Evolutionary conservation across 2,113 vertebrate genomes (phyloP).

Genomic region (Orientallactaga bullata): DNA sequence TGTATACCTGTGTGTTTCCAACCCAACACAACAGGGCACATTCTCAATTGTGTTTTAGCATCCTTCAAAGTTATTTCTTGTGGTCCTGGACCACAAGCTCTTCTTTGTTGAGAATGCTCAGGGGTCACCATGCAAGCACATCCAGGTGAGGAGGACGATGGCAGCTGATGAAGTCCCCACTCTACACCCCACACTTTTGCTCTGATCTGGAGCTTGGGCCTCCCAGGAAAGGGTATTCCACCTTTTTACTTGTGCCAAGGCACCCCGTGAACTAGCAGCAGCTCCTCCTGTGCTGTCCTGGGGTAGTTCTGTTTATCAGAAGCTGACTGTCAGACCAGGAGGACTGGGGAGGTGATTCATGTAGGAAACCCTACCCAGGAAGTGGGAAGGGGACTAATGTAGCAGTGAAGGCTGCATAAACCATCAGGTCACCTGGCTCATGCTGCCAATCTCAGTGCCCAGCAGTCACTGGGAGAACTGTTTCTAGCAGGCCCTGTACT

Average conservation of each 20-base stretch:
- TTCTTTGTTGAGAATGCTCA: background rate
- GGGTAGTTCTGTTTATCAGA: background rate
- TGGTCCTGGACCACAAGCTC: background rate
- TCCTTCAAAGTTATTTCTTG: background rate
- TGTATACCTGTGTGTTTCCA: background rate
- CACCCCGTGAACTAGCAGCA: background rate
- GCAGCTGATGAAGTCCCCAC: background rate
- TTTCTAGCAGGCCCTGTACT: background rate
- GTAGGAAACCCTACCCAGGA: background rate
- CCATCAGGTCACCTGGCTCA: background rate
- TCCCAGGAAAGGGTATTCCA: background rate
- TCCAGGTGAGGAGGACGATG: background rate
- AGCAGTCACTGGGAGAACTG: background rate
- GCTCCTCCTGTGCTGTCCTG: accelerated
- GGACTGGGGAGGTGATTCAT: background rate
- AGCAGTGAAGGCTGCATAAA: background rate
- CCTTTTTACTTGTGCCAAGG: background rate
- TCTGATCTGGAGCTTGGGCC: background rate
- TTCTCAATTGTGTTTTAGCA: background rate
- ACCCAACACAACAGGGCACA: background rate
- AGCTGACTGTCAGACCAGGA: no score
- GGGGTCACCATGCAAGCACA: background rate
- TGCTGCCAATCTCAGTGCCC: no score
- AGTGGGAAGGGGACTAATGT: background rate
- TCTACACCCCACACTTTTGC: background rate